Conservation (phyloP, 2,797 vertebrate genomes). For the Neosilurus mollespiculum region DNA sequence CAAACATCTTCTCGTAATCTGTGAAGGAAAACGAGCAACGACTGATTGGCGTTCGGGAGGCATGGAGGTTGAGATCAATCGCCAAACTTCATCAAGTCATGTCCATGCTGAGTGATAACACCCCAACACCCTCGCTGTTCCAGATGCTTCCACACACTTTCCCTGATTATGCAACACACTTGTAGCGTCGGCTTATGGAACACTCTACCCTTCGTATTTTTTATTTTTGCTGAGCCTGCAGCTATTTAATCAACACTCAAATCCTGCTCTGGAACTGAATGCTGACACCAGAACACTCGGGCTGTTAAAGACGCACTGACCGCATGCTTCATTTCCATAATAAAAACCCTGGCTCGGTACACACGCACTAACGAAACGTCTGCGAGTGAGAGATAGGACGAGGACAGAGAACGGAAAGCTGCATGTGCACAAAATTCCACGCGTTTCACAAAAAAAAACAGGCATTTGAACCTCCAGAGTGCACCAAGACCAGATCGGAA, state of each 20-base stretch:
- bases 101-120: conserved; percentile 50
- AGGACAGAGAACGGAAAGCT: conserved; percentile 16
- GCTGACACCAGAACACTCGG: conserved; percentile 67
- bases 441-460: not conserved
- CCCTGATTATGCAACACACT: conserved; percentile 66
- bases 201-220: conserved; percentile 63
- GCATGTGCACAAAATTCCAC: conserved; percentile 18
- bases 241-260: conserved; percentile 73
- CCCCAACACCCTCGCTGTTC: conserved; percentile 2
- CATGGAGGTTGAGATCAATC: not conserved
- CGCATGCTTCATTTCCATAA: conserved; percentile 45
- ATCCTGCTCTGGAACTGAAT: conserved; percentile 68
- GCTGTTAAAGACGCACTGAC: conserved; percentile 28
- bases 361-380: conserved; percentile 17
- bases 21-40: conserved; percentile 18
- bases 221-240: conserved; percentile 72
- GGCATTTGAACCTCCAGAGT: no score
- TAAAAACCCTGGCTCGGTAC: conserved; percentile 24
- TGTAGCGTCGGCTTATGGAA: conserved; percentile 62
- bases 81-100: conserved; percentile 37
- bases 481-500: not conserved
- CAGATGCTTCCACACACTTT: conserved; percentile 70
- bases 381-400: conserved; percentile 42
- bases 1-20: conserved; percentile 99
- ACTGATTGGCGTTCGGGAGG: conserved; percentile 12